Base-by-base conservation (phyloP, 2,888 invertebrate species). In the Seira musarum region DNA sequence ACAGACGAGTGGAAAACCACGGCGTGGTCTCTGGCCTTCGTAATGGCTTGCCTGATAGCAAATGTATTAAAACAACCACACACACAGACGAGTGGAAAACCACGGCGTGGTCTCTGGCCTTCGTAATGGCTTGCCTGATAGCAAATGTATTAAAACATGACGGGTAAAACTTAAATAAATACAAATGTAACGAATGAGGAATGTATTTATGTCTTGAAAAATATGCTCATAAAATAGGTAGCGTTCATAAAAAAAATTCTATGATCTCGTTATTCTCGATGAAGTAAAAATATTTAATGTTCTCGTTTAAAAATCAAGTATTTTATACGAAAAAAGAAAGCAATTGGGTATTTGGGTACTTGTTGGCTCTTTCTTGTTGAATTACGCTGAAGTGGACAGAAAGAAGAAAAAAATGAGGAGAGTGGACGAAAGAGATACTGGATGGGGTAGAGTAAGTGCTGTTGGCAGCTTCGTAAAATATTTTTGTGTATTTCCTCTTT, bases 261-360 rank as follows among this genome's bases (percentile, higher is more conserved):
- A 19, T 67, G 67, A 75, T 75, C 75, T 75, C 46, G 75, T 75
- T 75, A 71, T 70, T 60, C 40, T 63, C 22, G 61, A 57, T 19
- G 67, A 68, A 35, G 22, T 24, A 68, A 63, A 67, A 64, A 60
- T 75, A 61, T 75, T 68, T 75, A 68, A 75, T 75, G 61, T 61
- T 46, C 75, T 75, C 68, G 75, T 75, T 75, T 71, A 61, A 75
- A 65, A 67, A 75, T n/a, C n/a, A 75, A 68, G 75, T 68, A 53
- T 75, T 75, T 75, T 75, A 75, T 75, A 68, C 67, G 64, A 73
- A 64, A 68, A 74, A 67, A 65, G 73, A 75, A 75, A 75, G 68
- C 40, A 68, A 21, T 30, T 24, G n/a, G 30, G 60, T 35, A 57
- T 46, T 24, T 13, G 60, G 30, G 17, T 21, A 19, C 57, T 21